These are phyloP conservation scores for Apodemus sylvaticus DNA, from an alignment of 2,113 vertebrate species.

Conservation along the genomic window DNA sequence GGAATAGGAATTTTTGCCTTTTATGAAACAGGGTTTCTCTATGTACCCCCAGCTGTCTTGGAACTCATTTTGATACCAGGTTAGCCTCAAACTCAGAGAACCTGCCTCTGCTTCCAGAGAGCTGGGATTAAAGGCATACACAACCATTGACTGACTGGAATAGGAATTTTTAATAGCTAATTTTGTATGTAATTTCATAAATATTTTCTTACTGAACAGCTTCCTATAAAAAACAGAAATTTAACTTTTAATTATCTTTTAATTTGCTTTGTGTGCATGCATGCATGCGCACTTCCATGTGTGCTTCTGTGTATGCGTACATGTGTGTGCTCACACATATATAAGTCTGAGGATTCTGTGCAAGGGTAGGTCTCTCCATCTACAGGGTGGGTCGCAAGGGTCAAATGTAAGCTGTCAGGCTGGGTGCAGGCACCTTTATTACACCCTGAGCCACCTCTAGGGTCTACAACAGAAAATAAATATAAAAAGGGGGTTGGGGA, in stretches of 20 bases:
- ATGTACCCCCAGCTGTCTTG: neutral
- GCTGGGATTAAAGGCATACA: neutral
- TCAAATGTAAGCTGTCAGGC: neutral
- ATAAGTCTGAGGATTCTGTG: neutral
- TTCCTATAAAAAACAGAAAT: constrained; percentile 60
- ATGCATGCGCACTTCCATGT: no score
- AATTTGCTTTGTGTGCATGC: neutral
- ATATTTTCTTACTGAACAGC: constrained; percentile 20
- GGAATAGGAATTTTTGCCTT: neutral
- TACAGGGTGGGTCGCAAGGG: neutral
- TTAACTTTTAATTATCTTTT: neutral
- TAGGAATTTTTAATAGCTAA: constrained; percentile 12
- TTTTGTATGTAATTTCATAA: constrained; percentile 54
- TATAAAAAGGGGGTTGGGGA: neutral
- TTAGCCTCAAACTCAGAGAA: neutral
- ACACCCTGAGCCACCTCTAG: neutral
- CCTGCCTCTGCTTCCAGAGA: neutral
- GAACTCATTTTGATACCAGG: neutral
- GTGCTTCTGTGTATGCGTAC: no score
- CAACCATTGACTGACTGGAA: neutral
- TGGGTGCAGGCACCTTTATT: neutral
- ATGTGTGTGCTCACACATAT: neutral
- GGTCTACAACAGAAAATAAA: neutral
- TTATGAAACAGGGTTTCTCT: neutral
- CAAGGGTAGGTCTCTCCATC: neutral